Percentiles rank a stretch among this genome's conserved stretches.
phyloP scores from a whole-genome alignment of 2,113 vertebrate species.

The Nesospiza acunhae region DNA sequence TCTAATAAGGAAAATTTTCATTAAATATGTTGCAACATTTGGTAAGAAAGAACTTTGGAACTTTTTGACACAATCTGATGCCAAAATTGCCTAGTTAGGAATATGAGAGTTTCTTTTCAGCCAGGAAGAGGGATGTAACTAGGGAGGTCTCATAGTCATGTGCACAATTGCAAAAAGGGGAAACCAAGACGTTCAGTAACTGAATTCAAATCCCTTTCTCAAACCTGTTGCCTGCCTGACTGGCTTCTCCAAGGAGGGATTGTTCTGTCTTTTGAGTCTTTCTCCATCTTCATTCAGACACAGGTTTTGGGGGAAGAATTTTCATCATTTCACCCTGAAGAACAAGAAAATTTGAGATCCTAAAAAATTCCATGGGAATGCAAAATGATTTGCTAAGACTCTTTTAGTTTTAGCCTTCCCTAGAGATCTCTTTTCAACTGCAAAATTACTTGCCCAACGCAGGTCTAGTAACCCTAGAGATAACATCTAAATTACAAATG shows the following conservation, averaged over 20 bases:
- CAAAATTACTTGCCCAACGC: neutral
- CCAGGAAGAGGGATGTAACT: neutral
- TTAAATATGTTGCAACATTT: neutral
- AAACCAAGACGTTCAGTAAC: neutral
- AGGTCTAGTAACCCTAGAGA: neutral
- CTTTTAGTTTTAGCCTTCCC: neutral
- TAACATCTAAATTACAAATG: neutral
- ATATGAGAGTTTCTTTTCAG: neutral
- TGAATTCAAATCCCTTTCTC: neutral
- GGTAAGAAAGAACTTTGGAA: neutral
- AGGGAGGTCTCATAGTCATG: neutral
- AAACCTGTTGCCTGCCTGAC: neutral
- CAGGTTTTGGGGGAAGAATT: neutral
- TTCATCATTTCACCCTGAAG: neutral
- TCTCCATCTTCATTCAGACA: neutral
- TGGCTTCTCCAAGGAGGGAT: neutral
- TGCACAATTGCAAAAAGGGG: neutral
- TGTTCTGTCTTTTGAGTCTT: neutral
- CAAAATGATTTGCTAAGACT: neutral
- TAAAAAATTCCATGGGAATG: neutral
- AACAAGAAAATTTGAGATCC: neutral
- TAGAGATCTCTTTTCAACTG: neutral
- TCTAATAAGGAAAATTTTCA: neutral
- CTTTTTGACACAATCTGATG: neutral
- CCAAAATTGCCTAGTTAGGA: neutral